Evolutionary conservation across 2,888 invertebrate species (phyloP).

Genomic region (Pandemis corylana): DNA sequence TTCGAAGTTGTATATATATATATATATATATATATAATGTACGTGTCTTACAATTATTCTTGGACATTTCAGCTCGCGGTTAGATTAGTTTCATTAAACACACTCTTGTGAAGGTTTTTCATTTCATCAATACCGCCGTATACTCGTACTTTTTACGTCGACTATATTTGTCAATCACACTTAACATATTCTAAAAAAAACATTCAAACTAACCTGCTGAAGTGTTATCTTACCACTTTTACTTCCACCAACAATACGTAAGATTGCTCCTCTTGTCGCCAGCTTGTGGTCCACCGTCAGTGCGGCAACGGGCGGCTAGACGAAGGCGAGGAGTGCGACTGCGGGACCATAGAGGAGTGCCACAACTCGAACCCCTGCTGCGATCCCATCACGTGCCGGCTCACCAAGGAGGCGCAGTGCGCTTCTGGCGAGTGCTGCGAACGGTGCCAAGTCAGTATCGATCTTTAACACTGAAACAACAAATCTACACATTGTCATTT

Average conservation of each 20-base stretch:
- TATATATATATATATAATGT: no score
- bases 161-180: no score
- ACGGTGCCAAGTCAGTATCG: constrained; percentile 90
- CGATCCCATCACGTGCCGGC: constrained; percentile 98
- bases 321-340: constrained; percentile 99
- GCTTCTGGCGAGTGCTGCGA: constrained; percentile 96
- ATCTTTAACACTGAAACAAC: not conserved
- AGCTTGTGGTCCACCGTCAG: constrained; percentile 88
- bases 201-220: no score
- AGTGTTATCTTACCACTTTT: no score
- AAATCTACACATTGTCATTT: no score
- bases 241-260: not conserved
- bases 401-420: constrained; percentile 97
- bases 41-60: no score
- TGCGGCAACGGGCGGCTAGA: constrained; percentile 98
- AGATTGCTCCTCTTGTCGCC: constrained; percentile 19
- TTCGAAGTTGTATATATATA: no score
- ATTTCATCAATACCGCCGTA: not conserved
- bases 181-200: no score
- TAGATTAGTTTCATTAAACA: no score
- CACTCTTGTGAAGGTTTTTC: not conserved
- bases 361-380: constrained; percentile 96
- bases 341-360: constrained; percentile 96
- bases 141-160: no score
- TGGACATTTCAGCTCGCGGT: no score